Conservation (phyloP, 2,797 vertebrate genomes). For the Glyptemys insculpta region DNA sequence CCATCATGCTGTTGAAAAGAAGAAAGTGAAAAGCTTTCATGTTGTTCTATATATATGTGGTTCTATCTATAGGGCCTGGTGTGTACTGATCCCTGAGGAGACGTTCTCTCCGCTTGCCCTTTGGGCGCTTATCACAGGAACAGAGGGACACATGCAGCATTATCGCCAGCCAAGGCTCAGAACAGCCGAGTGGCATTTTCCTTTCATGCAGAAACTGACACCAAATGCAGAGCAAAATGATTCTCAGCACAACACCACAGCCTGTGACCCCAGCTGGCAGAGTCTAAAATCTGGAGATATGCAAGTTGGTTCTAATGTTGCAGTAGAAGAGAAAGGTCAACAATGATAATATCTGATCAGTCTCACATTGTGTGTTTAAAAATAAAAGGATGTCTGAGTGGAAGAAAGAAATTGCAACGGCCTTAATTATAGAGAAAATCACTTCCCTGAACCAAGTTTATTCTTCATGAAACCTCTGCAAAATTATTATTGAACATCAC, state of each 20-base stretch:
- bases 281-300: conserved; percentile 16
- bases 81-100: conserved; percentile 78
- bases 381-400: conserved; percentile 38
- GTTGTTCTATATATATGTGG: conserved; percentile 80
- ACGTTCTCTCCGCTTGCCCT: conserved; percentile 89
- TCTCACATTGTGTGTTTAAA: neutral
- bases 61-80: conserved; percentile 69
- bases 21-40: conserved; percentile 71
- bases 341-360: neutral
- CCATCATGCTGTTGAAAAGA: conserved; percentile 62
- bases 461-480: neutral
- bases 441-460: neutral
- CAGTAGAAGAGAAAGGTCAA: conserved; percentile 42
- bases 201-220: conserved; percentile 76
- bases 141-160: conserved; percentile 85
- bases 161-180: conserved; percentile 83
- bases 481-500: neutral
- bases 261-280: conserved; percentile 26
- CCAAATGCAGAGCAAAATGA: conserved; percentile 17
- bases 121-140: conserved; percentile 90
- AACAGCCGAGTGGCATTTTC: conserved; percentile 74
- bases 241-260: neutral
- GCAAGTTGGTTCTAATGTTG: neutral
- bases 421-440: rapidly evolving
- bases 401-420: neutral